Conservation (phyloP, 2,113 vertebrate genomes). For the Apus apus region DNA sequence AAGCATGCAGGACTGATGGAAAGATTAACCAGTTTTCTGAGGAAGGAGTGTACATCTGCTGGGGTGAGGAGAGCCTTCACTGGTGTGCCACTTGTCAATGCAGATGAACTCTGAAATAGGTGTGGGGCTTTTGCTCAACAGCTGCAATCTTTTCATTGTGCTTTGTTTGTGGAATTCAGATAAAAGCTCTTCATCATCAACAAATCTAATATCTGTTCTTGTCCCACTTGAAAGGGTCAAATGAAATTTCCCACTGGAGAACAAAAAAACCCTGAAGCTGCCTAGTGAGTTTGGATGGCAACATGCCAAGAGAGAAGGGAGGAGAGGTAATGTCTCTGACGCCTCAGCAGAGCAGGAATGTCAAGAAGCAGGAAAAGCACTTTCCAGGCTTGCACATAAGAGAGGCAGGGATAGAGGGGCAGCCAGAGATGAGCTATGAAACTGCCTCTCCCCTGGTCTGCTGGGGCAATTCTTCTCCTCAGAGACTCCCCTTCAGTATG, state of each 20-base stretch:
- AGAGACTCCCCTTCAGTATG: accelerated
- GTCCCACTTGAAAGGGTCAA: slow-evolving; percentile 62
- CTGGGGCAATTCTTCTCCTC: not conserved
- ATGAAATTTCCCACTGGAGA: slow-evolving; percentile 60
- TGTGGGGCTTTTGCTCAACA: slow-evolving; percentile 8
- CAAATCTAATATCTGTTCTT: slow-evolving; percentile 60
- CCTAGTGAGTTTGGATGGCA: slow-evolving; percentile 18
- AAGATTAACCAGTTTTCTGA: slow-evolving; percentile 53
- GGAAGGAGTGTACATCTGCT: slow-evolving; percentile 2
- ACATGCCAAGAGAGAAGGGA: not conserved
- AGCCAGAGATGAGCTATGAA: not conserved
- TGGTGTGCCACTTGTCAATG: slow-evolving; percentile 64
- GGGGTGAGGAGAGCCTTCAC: slow-evolving; percentile 39
- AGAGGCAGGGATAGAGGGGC: not conserved
- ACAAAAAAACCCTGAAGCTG: not conserved
- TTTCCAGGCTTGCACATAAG: not conserved
- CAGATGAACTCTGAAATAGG: slow-evolving; percentile 46
- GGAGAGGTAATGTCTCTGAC: not conserved
- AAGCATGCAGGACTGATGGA: slow-evolving; percentile 44
- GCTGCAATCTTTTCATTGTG: slow-evolving; percentile 58
- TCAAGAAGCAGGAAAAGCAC: not conserved
- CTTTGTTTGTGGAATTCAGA: slow-evolving; percentile 43
- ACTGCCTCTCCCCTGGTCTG: not conserved
- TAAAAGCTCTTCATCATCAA: slow-evolving; percentile 53
- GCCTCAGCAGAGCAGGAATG: not conserved